Percentiles rank a stretch among this genome's conserved stretches.
These are phyloP conservation scores for Mylabris phalerata DNA, from an alignment of 1,140 invertebrate species.

Conservation along the genomic window DNA sequence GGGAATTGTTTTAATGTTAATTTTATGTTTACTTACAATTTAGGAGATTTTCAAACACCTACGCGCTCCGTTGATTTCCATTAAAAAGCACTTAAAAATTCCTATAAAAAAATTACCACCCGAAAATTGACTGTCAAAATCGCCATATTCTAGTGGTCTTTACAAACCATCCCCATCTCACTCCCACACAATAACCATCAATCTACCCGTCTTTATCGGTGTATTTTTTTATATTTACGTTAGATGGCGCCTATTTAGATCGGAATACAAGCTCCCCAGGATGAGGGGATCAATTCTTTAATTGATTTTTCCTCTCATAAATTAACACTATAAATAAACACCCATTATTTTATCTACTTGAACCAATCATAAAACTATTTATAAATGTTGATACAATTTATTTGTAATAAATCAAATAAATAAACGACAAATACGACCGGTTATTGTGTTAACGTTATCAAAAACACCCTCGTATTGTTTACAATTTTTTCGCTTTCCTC, in stretches of 20 bases:
- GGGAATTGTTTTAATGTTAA: not conserved
- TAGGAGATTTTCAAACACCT: constrained; percentile 3
- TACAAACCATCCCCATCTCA: constrained; percentile 1
- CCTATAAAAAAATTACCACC: constrained; percentile 9
- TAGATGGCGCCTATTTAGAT: constrained; percentile 4
- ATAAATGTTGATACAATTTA: not conserved
- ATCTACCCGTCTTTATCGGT: not conserved
- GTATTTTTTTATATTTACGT: not conserved
- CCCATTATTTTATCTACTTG: constrained; percentile 5
- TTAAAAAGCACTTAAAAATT: constrained; percentile 7
- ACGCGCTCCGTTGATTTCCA: constrained; percentile 10
- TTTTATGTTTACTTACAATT: constrained; percentile 12
- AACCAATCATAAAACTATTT: not conserved
- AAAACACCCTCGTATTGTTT: constrained; percentile 33
- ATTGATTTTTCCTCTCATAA: constrained; percentile 7
- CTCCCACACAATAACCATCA: not conserved
- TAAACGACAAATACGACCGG: not conserved
- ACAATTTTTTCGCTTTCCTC: constrained; percentile 67
- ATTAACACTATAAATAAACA: constrained; percentile 4
- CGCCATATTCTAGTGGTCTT: constrained; percentile 8
- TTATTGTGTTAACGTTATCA: not conserved
- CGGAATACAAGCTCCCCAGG: no score
- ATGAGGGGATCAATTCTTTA: no score
- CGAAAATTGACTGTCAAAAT: constrained; percentile 13
- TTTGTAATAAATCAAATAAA: not conserved